phyloP scores from a whole-genome alignment of 92 coral and sea anemone genomes.

The Ricordea florida region DNA sequence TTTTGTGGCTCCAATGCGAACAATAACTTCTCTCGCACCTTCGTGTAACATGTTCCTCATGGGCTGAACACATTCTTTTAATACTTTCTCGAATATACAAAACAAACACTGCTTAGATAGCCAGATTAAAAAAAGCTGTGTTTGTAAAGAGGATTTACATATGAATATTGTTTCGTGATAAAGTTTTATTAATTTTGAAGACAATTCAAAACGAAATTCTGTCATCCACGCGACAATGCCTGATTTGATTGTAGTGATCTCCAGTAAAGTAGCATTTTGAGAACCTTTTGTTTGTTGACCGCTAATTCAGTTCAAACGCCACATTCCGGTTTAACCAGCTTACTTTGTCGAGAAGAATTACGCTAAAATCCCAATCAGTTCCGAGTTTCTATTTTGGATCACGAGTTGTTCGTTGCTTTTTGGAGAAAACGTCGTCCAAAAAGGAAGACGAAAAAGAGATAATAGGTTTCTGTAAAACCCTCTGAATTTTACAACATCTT shows the following conservation, averaged over 20 bases:
- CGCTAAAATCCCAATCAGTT: too few relatives aligned
- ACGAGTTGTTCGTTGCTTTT: too few relatives aligned
- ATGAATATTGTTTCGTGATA: constrained; percentile 5
- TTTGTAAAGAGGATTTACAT: background rate
- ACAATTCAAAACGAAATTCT: constrained; percentile 12
- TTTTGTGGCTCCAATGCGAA: background rate
- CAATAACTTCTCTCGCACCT: background rate
- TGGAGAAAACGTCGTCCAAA: too few relatives aligned
- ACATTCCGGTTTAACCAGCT: too few relatives aligned
- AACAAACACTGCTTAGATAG: constrained; percentile 16
- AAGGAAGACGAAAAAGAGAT: too few relatives aligned
- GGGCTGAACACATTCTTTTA: constrained; percentile 3
- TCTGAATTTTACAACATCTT: too few relatives aligned
- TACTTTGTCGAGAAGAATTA: too few relatives aligned
- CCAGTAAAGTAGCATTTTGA: too few relatives aligned
- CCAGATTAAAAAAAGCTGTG: background rate
- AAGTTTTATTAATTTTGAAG: background rate
- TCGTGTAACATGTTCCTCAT: background rate
- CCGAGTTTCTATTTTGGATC: too few relatives aligned
- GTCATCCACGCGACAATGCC: background rate
- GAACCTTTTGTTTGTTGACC: too few relatives aligned
- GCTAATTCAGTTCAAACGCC: too few relatives aligned
- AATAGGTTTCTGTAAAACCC: too few relatives aligned
- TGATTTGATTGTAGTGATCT: background rate
- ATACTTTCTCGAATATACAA: constrained; percentile 1